Base-by-base conservation (phyloP, 2,888 invertebrate species). In the Sycophila texana region DNA sequence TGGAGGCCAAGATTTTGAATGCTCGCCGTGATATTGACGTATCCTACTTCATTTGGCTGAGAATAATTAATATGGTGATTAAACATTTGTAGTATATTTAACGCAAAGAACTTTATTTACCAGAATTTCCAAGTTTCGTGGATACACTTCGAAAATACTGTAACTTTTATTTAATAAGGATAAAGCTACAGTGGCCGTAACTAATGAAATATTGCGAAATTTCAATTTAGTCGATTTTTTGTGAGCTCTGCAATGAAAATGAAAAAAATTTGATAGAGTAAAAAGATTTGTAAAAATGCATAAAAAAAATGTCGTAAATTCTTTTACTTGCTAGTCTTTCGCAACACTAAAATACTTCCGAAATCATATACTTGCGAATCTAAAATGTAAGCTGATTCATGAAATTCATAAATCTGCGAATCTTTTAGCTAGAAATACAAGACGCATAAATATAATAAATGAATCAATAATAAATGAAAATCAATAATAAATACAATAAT, bases 181-280 rank as follows among this genome's bases (percentile, higher is more conserved):
- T 47, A 93, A 91, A 12, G 86, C 86, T 61, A 93, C 88, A 72
- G 92, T 89, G 18, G 92, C 92, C 2, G 90, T 88, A 74, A 94
- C 90, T 1, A 91, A 86, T 0, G 94, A 93, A 55, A 91, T 88
- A 86, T 94, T 94, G 83, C 90, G 91, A 53, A 94, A 88, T 79
- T 91, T 90, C 4, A 94, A 91, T 13, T 89, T 13, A 4, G 58
- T 14, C 2, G 5, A 4, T 55, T 79, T 81, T 47, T 51, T 66
- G 30, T 79, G 75, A 12, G 13, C 14, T 20, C 79, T 81, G 10
- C 5, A 16, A 53, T 53, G 47, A 10, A 4, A 57, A 53, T 10
- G 13, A 18, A 47, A 18, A 18, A 18, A 0, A n/a, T 16, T 16
- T 7, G 18, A 10, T 3, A 22, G 20, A 14, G 10, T 60, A 20